A percentile compares a stretch with the other conserved stretches of the same genome.
These are phyloP conservation scores for Drosophila navojoa DNA, from an alignment of 1,140 invertebrate species.

Conservation along the genomic window DNA sequence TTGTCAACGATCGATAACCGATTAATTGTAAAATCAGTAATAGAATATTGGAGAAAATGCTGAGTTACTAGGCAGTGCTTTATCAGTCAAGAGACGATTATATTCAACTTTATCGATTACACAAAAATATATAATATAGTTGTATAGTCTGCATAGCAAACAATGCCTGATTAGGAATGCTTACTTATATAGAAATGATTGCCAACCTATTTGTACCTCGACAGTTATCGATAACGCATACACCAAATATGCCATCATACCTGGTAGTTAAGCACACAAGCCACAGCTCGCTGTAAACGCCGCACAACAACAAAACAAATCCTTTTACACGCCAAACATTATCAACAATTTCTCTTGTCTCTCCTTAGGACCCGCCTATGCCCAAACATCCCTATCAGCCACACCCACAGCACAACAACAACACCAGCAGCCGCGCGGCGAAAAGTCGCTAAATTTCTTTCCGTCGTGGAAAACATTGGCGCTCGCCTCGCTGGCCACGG, in stretches of 20 bases:
- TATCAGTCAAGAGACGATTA: too few species aligned
- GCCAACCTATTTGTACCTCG: background rate
- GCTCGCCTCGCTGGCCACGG: constrained; percentile 68
- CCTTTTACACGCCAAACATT: background rate
- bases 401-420: constrained; percentile 25
- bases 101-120: too few species aligned
- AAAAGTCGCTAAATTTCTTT: constrained; percentile 75
- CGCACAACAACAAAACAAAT: constrained; percentile 15
- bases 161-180: background rate
- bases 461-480: constrained; percentile 80
- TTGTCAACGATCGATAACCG: background rate
- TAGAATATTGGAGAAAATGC: too few species aligned
- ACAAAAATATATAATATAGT: too few species aligned
- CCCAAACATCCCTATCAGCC: constrained; percentile 45
- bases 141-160: too few species aligned
- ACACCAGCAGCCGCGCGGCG: constrained; percentile 51
- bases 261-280: constrained; percentile 29
- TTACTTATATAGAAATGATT: background rate
- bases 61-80: too few species aligned
- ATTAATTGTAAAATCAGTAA: too few species aligned
- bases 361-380: constrained; percentile 54
- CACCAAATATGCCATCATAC: constrained; percentile 25
- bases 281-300: constrained; percentile 50
- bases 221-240: constrained; percentile 1
- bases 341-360: background rate